Conservation (phyloP, 2,113 vertebrate species). For the Blennius ocellaris region DNA sequence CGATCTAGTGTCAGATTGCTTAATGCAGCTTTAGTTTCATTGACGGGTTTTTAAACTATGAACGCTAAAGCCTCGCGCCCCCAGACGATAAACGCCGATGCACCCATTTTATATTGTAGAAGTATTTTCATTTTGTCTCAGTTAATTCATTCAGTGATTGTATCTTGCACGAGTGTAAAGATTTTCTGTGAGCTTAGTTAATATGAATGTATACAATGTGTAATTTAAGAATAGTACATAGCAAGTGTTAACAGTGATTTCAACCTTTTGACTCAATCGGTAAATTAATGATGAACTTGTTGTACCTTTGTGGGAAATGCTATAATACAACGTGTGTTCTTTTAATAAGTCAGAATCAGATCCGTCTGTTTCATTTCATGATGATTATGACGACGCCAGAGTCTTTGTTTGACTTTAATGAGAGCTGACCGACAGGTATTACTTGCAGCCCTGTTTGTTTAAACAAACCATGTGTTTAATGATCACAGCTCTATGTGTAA, state of each 20-base stretch:
- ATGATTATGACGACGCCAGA: background rate
- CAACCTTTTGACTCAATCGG: slow-evolving; percentile 30
- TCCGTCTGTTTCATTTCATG: background rate
- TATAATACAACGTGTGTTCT: slow-evolving; percentile 15
- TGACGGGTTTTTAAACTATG: slow-evolving; percentile 19
- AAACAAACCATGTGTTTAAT: background rate
- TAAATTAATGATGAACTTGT: slow-evolving; percentile 25
- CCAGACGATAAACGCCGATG: slow-evolving; percentile 37
- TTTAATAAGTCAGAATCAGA: slow-evolving; percentile 1
- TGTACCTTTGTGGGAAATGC: slow-evolving; percentile 28
- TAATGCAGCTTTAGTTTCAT: slow-evolving; percentile 74
- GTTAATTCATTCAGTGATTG: slow-evolving; percentile 42
- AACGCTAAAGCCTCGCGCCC: slow-evolving; percentile 36
- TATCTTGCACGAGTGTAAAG: slow-evolving; percentile 32
- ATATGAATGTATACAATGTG: slow-evolving; percentile 26
- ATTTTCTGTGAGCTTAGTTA: slow-evolving; percentile 51
- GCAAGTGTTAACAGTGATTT: slow-evolving; percentile 48
- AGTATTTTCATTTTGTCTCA: slow-evolving; percentile 13
- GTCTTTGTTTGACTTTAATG: background rate
- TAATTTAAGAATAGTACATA: slow-evolving; percentile 9
- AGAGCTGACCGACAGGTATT: background rate
- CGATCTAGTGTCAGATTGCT: slow-evolving; percentile 48
- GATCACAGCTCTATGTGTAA: background rate
- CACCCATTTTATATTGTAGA: slow-evolving; percentile 31
- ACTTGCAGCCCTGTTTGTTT: background rate